A percentile compares a stretch with the other conserved stretches of the same genome.
These are phyloP conservation scores for Acanthis flammea DNA, from an alignment of 2,797 vertebrate species.

Conservation along the genomic window DNA sequence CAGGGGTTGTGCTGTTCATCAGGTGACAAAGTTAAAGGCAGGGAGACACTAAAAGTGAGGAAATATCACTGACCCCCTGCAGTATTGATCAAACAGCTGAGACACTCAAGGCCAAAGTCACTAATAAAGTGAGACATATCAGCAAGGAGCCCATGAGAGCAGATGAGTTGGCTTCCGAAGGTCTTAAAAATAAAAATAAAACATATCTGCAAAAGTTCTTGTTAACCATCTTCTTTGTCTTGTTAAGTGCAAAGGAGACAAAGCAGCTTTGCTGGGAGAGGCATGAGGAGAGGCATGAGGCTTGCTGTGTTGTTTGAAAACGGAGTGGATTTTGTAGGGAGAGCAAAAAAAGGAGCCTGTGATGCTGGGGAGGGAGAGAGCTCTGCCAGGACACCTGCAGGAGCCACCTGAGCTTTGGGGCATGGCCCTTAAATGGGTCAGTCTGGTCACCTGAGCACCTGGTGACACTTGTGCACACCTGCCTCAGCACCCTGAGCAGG, in stretches of 20 bases:
- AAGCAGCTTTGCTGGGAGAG: background rate
- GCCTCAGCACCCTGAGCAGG: accelerated
- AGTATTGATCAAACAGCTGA: conserved; percentile 98
- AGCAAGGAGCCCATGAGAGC: conserved; percentile 71
- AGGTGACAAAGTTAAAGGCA: conserved; percentile 94
- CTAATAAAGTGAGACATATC: conserved; percentile 99
- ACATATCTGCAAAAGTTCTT: conserved; percentile 73
- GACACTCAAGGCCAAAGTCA: conserved; percentile 96
- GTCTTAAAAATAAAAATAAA: conserved; percentile 71
- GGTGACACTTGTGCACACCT: accelerated
- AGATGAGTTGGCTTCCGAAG: conserved; percentile 73
- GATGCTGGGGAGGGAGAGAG: background rate
- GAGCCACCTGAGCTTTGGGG: background rate
- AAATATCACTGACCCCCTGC: conserved; percentile 91
- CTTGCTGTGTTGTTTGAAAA: background rate
- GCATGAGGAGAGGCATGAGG: background rate
- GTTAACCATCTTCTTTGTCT: conserved; percentile 77
- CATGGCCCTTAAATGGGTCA: accelerated
- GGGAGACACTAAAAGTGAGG: conserved; percentile 89
- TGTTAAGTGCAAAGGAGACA: conserved; percentile 16
- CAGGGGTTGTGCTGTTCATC: conserved; percentile 94
- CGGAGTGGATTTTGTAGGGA: background rate
- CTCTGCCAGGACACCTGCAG: background rate
- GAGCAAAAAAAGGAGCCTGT: background rate
- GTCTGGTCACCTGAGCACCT: background rate